Evolutionary conservation across 2,888 invertebrate genomes (phyloP), one percentile per base, ranked within the genome.

Genomic region (Drosophila hawaiiensis): DNA sequence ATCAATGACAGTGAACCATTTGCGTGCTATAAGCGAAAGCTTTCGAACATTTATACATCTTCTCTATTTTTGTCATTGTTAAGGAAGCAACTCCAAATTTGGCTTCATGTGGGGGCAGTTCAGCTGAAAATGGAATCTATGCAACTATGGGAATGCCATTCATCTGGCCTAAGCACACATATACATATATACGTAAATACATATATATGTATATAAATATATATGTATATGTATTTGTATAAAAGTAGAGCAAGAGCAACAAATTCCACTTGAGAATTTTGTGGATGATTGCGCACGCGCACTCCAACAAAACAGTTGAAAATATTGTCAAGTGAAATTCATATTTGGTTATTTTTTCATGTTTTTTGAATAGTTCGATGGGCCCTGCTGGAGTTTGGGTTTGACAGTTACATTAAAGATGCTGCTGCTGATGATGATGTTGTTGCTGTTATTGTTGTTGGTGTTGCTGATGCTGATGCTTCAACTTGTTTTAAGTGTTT

Each of bases 241-340:
- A 80, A 88, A 84, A 83, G 82, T 86, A 83, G 90, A 90, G 89
- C 86, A 85, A 84, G 84, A 82, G 72, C 82, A 77, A 60, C 76
- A 86, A 89, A 89, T 83, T 78, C 90, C 86, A 83, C 86, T 87
- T 72, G 90, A 90, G 68, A 80, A 80, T 75, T 75, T 72, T 84
- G 39, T 29, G 16, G 76, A 83, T 86, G 87, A 78, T 78, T 83
- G 86, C 83, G 86, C 89, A 89, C 82, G 78, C 78, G 77, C 87
- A 88, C 91, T 91, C 73, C 63, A 88, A 69, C 76, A 61, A 66
- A 74, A 61, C 70, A 80, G 63, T 80, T 66, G 68, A 69, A 85
- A 89, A 83, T 84, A 87, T 90, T 90, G 91, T 90, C 89, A 90
- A 90, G 89, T 90, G 89, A 90, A 91, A 91, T 83, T 79, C 72